These are phyloP conservation scores for Drosophila persimilis DNA, from an alignment of 1,140 invertebrate species.

Conservation along the genomic window DNA sequence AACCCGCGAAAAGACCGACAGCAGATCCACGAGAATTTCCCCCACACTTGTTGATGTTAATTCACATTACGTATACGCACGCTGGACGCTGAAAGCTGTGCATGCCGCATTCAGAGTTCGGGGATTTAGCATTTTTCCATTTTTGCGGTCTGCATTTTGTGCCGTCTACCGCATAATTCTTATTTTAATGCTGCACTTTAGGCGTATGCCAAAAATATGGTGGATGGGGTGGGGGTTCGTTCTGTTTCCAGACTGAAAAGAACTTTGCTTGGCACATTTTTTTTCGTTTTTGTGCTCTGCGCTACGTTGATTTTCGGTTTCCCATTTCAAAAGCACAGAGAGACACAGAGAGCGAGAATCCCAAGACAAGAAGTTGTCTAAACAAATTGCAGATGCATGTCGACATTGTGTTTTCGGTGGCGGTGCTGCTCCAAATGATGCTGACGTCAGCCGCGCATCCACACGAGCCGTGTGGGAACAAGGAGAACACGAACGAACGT, in stretches of 20 bases:
- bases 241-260: conserved; percentile 24
- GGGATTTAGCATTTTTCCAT: conserved; percentile 12
- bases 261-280: conserved; percentile 23
- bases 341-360: not conserved
- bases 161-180: conserved; percentile 50
- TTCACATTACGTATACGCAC: conserved; percentile 68
- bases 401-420: conserved; percentile 18
- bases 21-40: conserved; percentile 15
- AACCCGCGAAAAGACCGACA: not conserved
- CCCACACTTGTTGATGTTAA: conserved; percentile 61
- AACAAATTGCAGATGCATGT: conserved; percentile 58
- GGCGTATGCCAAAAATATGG: conserved; percentile 32
- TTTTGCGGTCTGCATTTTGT: conserved; percentile 20
- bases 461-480: conserved; percentile 39
- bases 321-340: conserved; percentile 26
- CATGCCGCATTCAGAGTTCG: too few relatives aligned
- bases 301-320: conserved; percentile 33
- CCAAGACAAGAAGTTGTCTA: conserved; percentile 50
- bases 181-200: conserved; percentile 50
- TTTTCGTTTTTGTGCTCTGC: conserved; percentile 2
- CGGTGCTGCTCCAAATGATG: conserved; percentile 23
- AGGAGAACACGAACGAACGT: not conserved
- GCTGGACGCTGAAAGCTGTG: conserved; percentile 3
- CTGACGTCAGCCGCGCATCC: conserved; percentile 57
- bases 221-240: not conserved